Evolutionary conservation across 2,888 invertebrate genomes (phyloP), one percentile per base, ranked within the genome.

Genomic region (Tetropium fuscum): DNA sequence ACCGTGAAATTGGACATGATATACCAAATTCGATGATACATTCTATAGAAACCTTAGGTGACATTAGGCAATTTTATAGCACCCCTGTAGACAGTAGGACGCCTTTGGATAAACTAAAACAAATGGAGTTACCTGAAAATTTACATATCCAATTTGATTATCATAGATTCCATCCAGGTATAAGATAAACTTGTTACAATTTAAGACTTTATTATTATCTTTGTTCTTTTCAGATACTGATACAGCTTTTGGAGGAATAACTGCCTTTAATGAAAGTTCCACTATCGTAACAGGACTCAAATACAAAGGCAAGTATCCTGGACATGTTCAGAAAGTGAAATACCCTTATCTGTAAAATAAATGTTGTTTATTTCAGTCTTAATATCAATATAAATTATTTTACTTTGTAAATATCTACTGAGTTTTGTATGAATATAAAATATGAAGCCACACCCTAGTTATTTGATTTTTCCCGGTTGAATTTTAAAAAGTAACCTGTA

Each of bases 1-100:
- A 84, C 64, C 82, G 87, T 38, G 87, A 89, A 77, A 90, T 96
- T 60, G 83, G 90, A 4, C 90, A 96, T 78, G 79, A 85, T 61
- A 87, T 97, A 7, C 94, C 96, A 0, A 97, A 94, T 83, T 93
- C 94, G 0, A 80, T 90, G 47, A 81, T 97, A n/a, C 87, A 90
- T 73, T 85, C 86, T 43, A 88, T 97, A 60, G 85, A 87, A 71
- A 90, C 88, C 45, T 84, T 95, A 88, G 90, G 84, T 60, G 91
- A 94, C 76, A 83, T 95, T 0, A 82, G 84, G 51, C 74, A 85
- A 2, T 95, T 92, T 80, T 96, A 95, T 76, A 75, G 83, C 45
- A 91, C 90, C 2, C 87, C 90, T 11, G 87, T 95, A 1, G 85
- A 88, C 63, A 87, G 87, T 0, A 84, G 83, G 2, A 88, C 90